Percentiles rank a stretch among this genome's conserved stretches.
These are phyloP conservation scores for Hirtodrosophila histrioides DNA, from an alignment of 2,888 invertebrate species.

Conservation along the genomic window DNA sequence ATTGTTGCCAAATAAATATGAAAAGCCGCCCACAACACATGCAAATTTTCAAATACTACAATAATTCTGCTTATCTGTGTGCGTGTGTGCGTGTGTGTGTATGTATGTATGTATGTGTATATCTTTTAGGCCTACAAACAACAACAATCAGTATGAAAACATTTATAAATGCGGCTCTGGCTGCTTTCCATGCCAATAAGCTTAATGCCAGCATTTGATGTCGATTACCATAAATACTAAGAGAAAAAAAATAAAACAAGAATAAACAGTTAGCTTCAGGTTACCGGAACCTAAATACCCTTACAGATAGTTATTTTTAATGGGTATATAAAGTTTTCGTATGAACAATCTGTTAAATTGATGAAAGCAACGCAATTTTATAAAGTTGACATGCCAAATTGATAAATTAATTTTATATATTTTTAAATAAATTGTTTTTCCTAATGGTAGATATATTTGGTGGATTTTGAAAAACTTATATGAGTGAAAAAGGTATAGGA, in stretches of 20 bases:
- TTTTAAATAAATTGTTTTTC: too few species aligned
- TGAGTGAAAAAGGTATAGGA: too few species aligned
- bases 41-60: slow-evolving; percentile 40
- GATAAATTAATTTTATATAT: too few species aligned
- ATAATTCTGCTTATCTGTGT: slow-evolving; percentile 24
- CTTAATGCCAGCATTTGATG: slow-evolving; percentile 74
- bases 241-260: slow-evolving; percentile 26
- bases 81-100: slow-evolving; percentile 3
- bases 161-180: slow-evolving; percentile 38
- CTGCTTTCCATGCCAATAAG: slow-evolving; percentile 74
- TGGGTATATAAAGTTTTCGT: too few species aligned
- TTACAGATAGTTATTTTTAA: not conserved
- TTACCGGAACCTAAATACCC: slow-evolving; percentile 19
- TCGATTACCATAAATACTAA: slow-evolving; percentile 76
- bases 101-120: slow-evolving; percentile 13
- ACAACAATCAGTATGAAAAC: slow-evolving; percentile 45
- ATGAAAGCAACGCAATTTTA: too few species aligned
- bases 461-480: too few species aligned
- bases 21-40: slow-evolving; percentile 42
- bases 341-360: too few species aligned
- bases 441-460: too few species aligned
- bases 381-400: too few species aligned
- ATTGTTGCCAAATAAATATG: slow-evolving; percentile 44
- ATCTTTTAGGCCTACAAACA: slow-evolving; percentile 39
- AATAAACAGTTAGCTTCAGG: slow-evolving; percentile 7